phyloP scores from a whole-genome alignment of 2,888 invertebrate species.

The Mycalesis mineus region DNA sequence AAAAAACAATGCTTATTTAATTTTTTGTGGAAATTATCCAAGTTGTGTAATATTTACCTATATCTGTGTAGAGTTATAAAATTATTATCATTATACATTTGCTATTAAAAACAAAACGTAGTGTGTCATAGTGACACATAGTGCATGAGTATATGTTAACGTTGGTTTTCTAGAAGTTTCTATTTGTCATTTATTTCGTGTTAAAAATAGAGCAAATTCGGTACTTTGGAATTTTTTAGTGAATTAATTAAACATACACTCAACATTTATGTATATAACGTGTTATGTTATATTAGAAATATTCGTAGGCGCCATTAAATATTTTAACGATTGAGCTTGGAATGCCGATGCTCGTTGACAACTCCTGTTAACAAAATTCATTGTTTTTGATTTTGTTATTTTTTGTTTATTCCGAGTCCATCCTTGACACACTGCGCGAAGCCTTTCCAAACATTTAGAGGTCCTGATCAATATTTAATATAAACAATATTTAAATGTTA shows the following conservation, averaged over 20 bases:
- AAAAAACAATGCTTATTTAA: too few species aligned
- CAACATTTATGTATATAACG: background rate
- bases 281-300: background rate
- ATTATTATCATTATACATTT: too few species aligned
- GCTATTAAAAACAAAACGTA: too few species aligned
- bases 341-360: background rate
- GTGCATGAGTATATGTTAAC: too few species aligned
- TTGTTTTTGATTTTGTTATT: background rate
- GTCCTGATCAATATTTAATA: constrained; percentile 7
- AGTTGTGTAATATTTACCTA: too few species aligned
- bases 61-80: too few species aligned
- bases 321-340: background rate
- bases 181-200: background rate
- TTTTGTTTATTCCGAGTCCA: constrained; percentile 1
- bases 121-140: too few species aligned
- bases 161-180: background rate
- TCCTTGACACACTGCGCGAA: background rate
- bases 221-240: background rate
- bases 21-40: too few species aligned
- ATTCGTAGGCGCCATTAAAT: background rate
- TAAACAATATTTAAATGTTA: background rate
- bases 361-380: background rate
- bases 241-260: background rate
- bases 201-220: background rate
- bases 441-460: constrained; percentile 5